Percentiles rank a stretch among this genome's conserved stretches.
Evolutionary conservation across 2,888 invertebrate species (phyloP).

Genomic region (Trisateles emortualis): DNA sequence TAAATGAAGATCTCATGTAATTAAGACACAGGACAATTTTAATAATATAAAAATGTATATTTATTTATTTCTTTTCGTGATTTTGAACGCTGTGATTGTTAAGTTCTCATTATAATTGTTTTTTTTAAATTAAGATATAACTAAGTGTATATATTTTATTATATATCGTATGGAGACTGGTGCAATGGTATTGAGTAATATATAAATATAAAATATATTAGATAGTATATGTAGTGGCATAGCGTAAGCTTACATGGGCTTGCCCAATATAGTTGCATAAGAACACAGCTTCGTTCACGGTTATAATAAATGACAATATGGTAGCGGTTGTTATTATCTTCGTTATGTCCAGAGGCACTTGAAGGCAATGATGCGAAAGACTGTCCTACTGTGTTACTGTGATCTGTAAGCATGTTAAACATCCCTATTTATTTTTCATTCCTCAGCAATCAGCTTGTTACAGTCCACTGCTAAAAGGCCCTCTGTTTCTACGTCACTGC

Average conservation of each 20-base stretch:
- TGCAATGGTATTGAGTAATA: conserved; percentile 60
- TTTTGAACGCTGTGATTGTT: conserved; percentile 79
- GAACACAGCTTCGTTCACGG: conserved; percentile 54
- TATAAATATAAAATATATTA: conserved; percentile 37
- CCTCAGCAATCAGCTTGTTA: no score
- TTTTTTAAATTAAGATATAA: conserved; percentile 49
- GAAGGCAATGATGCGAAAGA: conserved; percentile 55
- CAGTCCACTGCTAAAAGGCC: no score
- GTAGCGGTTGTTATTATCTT: conserved; percentile 58
- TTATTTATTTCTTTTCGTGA: conserved; percentile 57
- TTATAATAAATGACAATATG: conserved; percentile 73
- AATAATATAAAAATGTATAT: conserved; percentile 38
- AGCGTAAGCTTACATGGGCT: conserved; percentile 30
- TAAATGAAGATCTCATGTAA: conserved; percentile 72
- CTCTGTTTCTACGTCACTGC: no score
- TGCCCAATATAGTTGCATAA: conserved; percentile 35
- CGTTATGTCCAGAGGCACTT: conserved; percentile 48
- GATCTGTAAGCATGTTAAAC: conserved; percentile 7
- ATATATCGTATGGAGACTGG: conserved; percentile 69
- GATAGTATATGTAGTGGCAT: conserved; percentile 39
- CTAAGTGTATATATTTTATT: conserved; percentile 58
- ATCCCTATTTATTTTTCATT: no score
- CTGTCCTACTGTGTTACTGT: conserved; percentile 14
- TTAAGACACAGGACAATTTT: conserved; percentile 57
- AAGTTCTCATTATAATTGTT: conserved; percentile 57